These are phyloP conservation scores for Formica aserva DNA, from an alignment of 2,888 invertebrate genomes.

Conservation along the genomic window DNA sequence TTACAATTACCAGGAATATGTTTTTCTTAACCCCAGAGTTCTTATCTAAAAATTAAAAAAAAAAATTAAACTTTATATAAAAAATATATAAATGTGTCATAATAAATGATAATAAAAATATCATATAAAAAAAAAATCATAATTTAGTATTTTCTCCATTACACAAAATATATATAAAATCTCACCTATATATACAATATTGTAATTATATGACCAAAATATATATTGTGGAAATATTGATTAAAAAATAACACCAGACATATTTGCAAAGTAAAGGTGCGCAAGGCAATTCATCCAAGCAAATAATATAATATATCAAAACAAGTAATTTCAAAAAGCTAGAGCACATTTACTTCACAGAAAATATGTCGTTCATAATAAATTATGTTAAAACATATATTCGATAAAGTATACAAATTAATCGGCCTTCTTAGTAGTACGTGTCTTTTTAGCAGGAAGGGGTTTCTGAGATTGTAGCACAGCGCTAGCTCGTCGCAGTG, in stretches of 20 bases:
- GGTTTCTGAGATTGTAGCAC: conserved; percentile 97
- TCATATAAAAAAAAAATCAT: not conserved
- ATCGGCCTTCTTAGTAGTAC: conserved; percentile 92
- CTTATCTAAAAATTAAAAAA: not conserved
- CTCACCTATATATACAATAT: not conserved
- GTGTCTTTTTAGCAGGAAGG: conserved; percentile 92
- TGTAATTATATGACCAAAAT: not conserved
- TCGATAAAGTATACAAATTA: conserved; percentile 87
- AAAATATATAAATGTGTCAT: too few species aligned
- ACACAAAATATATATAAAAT: not conserved
- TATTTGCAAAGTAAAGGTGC: conserved; percentile 24
- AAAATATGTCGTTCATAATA: not conserved
- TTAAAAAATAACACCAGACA: conserved; percentile 1
- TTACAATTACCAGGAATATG: not conserved
- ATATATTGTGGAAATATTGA: not conserved
- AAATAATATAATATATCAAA: conserved; percentile 1
- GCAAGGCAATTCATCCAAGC: not conserved
- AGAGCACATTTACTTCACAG: conserved; percentile 57
- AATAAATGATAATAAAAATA: too few species aligned
- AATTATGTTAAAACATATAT: conserved; percentile 65
- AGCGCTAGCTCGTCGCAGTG: conserved; percentile 96
- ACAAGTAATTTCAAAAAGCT: not conserved
- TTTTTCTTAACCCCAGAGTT: not conserved
- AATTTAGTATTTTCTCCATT: not conserved
- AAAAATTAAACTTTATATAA: not conserved